Percentiles rank a stretch among this genome's conserved stretches.
Evolutionary conservation across 2,888 invertebrate genomes (phyloP).

Genomic region (Ferrisia virgata): DNA sequence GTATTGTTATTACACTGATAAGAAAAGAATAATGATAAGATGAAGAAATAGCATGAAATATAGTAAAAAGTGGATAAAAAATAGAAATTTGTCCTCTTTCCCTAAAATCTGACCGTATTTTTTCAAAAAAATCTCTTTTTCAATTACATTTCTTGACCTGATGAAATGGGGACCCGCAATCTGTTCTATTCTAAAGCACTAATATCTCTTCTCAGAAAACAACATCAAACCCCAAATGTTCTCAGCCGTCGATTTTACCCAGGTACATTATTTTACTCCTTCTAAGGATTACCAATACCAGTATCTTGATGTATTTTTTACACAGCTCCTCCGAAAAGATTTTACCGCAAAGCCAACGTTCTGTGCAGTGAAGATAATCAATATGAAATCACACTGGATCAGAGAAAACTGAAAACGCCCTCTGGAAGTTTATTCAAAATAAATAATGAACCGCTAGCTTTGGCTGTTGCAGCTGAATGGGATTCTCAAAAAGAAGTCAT

Average conservation of each 20-base stretch:
- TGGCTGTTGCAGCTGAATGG: constrained; percentile 94
- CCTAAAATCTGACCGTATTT: too few species aligned
- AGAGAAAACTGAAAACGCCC: constrained; percentile 86
- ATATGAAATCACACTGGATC: constrained; percentile 85
- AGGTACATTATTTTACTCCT: neutral
- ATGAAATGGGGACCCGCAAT: neutral
- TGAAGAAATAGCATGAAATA: too few species aligned
- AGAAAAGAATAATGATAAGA: too few species aligned
- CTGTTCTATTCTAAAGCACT: neutral
- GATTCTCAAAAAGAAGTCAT: constrained; percentile 77
- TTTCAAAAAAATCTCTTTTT: too few species aligned
- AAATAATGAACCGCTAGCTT: constrained; percentile 80
- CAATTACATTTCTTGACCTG: neutral
- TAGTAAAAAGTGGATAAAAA: too few species aligned
- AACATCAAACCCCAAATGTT: neutral
- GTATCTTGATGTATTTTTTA: neutral
- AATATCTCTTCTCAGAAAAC: neutral
- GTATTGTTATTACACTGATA: too few species aligned
- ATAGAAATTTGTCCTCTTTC: too few species aligned
- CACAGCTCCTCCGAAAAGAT: constrained; percentile 37
- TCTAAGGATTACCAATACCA: neutral
- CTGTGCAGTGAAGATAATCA: constrained; percentile 58
- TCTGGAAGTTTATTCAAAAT: constrained; percentile 73
- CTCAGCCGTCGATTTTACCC: neutral
- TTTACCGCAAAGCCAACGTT: constrained; percentile 32